These are phyloP conservation scores for Daktulosphaira vitifoliae DNA, from an alignment of 1,140 invertebrate species.

Conservation along the genomic window DNA sequence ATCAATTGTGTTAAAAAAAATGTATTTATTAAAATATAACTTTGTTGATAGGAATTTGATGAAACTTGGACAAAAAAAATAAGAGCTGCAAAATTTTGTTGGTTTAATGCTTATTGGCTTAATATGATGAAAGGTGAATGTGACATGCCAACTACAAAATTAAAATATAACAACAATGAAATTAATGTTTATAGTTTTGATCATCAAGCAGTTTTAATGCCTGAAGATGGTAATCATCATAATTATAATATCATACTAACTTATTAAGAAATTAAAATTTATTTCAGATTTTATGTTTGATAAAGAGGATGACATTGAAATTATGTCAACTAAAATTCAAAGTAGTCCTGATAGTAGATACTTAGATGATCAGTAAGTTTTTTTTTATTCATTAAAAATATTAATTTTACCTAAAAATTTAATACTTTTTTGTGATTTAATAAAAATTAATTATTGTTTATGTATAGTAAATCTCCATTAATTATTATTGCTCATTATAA, in stretches of 20 bases:
- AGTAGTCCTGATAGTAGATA: slow-evolving; percentile 46
- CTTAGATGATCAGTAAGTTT: slow-evolving; percentile 10
- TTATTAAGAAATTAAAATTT: no score
- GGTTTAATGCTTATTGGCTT: slow-evolving; percentile 95
- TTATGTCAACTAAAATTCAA: slow-evolving; percentile 44
- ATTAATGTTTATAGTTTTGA: slow-evolving; percentile 64
- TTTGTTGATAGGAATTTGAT: slow-evolving; percentile 60
- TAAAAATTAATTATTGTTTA: no score
- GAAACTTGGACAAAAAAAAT: slow-evolving; percentile 85
- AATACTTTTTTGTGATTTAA: no score
- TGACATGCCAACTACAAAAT: slow-evolving; percentile 47
- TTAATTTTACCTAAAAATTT: no score
- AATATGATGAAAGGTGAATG: slow-evolving; percentile 77
- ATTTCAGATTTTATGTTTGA: slow-evolving; percentile 44
- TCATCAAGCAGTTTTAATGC: slow-evolving; percentile 57
- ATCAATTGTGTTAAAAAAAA: no score
- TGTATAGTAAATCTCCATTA: no score
- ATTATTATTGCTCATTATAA: no score
- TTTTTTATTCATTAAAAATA: no score
- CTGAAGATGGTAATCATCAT: slow-evolving; percentile 48
- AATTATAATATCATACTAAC: no score
- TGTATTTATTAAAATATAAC: slow-evolving; percentile 7
- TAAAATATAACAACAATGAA: slow-evolving; percentile 51
- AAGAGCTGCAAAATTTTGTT: slow-evolving; percentile 87
- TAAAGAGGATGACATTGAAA: slow-evolving; percentile 45